Conservation (phyloP, 2,888 invertebrate species). For the Trichogramma evanescens region DNA sequence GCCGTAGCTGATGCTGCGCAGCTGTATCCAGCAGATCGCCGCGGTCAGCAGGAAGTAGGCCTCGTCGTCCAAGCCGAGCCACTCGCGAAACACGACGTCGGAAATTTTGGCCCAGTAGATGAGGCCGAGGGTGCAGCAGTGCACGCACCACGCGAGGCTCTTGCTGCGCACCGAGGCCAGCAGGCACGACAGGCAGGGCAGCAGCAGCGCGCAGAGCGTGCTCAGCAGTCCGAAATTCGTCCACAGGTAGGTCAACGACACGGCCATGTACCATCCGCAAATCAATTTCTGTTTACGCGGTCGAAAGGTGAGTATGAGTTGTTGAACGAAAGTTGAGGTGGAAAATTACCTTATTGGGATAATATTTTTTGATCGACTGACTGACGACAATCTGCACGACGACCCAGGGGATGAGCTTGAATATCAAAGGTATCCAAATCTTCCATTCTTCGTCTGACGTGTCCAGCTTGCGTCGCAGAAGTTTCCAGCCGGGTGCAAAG, state of each 20-base stretch:
- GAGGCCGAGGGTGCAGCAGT: conserved; percentile 48
- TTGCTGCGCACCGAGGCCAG: conserved; percentile 50
- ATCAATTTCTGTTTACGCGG: conserved; percentile 42
- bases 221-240: conserved; percentile 50
- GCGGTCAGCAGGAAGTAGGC: conserved; percentile 53
- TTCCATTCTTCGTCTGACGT: conserved; percentile 67
- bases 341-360: conserved; percentile 30
- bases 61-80: conserved; percentile 49
- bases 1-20: conserved; percentile 70
- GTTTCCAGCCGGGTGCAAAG: conserved; percentile 55
- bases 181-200: conserved; percentile 54
- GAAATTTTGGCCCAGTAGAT: conserved; percentile 51
- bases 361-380: conserved; percentile 42
- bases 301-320: conserved; percentile 11
- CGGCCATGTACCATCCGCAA: conserved; percentile 53
- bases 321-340: neutral
- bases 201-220: conserved; percentile 50
- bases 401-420: conserved; percentile 53
- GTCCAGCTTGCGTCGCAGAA: conserved; percentile 56
- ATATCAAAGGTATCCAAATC: conserved; percentile 55
- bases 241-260: conserved; percentile 50
- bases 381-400: conserved; percentile 53
- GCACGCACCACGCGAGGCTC: conserved; percentile 53
- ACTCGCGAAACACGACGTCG: conserved; percentile 49
- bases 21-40: conserved; percentile 63